Conservation (phyloP, 2,888 invertebrate genomes). For the Eurois occulta region DNA sequence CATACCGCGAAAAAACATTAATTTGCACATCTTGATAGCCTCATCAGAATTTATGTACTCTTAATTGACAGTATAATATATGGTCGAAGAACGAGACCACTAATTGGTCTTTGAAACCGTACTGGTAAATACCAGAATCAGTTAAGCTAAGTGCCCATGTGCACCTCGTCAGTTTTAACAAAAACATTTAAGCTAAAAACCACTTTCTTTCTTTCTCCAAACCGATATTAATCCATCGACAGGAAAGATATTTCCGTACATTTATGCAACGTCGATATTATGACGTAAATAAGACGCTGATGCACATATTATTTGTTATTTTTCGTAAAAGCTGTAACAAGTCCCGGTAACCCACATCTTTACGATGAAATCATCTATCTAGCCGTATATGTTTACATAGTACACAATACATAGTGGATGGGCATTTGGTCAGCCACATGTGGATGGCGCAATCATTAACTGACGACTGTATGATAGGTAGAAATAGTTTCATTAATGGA, state of each 20-base stretch:
- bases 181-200: constrained; percentile 19
- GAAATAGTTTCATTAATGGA: constrained; percentile 53
- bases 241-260: constrained; percentile 42
- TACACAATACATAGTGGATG: constrained; percentile 44
- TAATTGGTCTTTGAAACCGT: constrained; percentile 11
- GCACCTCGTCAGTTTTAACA: constrained; percentile 1
- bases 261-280: constrained; percentile 45
- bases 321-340: constrained; percentile 60
- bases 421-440: constrained; percentile 62
- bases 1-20: constrained; percentile 32
- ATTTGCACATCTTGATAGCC: constrained; percentile 60
- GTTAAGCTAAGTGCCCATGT: constrained; percentile 27
- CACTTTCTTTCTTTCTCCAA: constrained; percentile 30
- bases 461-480: constrained; percentile 42
- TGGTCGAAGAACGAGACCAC: constrained; percentile 27
- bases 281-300: constrained; percentile 44
- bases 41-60: constrained; percentile 53
- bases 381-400: constrained; percentile 35
- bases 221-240: constrained; percentile 31
- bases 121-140: constrained; percentile 10
- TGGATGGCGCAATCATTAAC: constrained; percentile 60
- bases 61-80: constrained; percentile 42
- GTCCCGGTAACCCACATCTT: constrained; percentile 67
- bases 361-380: constrained; percentile 65
- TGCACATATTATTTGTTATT: constrained; percentile 64